These are phyloP conservation scores for Hemiscyllium ocellatum DNA, from an alignment of 2,113 vertebrate genomes.

Conservation along the genomic window DNA sequence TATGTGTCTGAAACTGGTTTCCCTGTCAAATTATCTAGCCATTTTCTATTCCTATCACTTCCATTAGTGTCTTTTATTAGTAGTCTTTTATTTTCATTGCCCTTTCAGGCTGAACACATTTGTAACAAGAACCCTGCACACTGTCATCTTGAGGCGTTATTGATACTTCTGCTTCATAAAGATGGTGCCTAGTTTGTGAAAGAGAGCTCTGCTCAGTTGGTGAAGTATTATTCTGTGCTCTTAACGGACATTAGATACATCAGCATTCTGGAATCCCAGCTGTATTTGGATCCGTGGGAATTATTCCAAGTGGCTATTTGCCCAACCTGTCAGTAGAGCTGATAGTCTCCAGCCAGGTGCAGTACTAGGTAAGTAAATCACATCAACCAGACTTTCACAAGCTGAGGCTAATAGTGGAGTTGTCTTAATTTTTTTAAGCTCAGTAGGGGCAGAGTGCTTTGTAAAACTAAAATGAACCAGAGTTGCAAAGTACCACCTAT, in stretches of 20 bases:
- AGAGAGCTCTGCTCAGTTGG: not conserved
- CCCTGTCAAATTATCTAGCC: not conserved
- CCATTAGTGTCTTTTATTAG: not conserved
- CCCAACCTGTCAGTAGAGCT: not conserved
- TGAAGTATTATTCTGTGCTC: not conserved
- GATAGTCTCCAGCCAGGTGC: slow-evolving; percentile 20
- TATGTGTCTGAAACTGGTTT: not conserved
- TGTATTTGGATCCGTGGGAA: slow-evolving; percentile 24
- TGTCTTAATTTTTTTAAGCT: not conserved
- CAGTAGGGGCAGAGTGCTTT: not conserved
- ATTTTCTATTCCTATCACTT: not conserved
- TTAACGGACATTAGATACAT: slow-evolving; percentile 5
- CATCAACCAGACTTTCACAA: not conserved
- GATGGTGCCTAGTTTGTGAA: not conserved
- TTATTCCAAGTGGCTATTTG: slow-evolving; percentile 2
- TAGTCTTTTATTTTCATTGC: not conserved
- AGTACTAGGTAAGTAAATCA: not conserved
- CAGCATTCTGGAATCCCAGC: slow-evolving; percentile 7
- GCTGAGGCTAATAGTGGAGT: not conserved
- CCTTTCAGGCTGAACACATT: not conserved
- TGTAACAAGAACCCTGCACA: not conserved
- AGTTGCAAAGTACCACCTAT: not conserved
- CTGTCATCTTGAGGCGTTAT: not conserved
- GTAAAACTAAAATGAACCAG: not conserved
- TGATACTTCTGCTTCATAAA: not conserved